A percentile compares a stretch with the other conserved stretches of the same genome.
These are phyloP conservation scores for Tragelaphus eurycerus DNA, from an alignment of 2,797 vertebrate species.

Conservation along the genomic window DNA sequence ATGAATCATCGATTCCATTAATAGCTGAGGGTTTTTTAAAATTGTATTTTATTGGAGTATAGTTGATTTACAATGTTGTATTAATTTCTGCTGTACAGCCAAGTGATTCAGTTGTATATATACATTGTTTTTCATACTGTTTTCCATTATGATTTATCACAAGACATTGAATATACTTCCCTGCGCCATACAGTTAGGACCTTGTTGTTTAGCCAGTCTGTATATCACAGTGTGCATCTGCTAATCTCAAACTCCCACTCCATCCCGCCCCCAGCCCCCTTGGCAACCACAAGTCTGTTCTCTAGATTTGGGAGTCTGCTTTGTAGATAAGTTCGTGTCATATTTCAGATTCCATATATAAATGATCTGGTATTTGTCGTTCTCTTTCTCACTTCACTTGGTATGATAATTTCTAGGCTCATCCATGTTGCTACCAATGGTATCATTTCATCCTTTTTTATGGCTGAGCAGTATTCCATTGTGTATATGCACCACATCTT, in stretches of 20 bases:
- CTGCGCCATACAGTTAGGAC: background rate
- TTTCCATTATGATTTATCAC: background rate
- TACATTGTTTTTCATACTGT: background rate
- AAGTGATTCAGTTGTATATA: background rate
- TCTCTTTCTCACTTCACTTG: background rate
- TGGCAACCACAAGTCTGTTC: background rate
- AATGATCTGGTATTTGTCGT: background rate
- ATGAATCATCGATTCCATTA: background rate
- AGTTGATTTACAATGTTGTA: background rate
- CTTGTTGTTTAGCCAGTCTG: background rate
- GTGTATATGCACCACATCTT: background rate
- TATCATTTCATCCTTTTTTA: background rate
- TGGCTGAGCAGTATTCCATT: background rate
- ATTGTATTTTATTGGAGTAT: background rate
- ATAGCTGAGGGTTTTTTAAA: background rate
- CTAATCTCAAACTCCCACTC: background rate
- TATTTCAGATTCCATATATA: background rate
- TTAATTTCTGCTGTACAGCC: background rate
- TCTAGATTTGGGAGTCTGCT: background rate
- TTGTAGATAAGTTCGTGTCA: background rate
- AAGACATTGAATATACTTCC: background rate
- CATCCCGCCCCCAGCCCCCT: background rate
- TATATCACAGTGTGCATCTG: background rate
- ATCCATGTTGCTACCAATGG: background rate
- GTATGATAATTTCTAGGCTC: background rate